phyloP scores from a whole-genome alignment of 2,888 invertebrate genomes.

The Dusona sp. region DNA sequence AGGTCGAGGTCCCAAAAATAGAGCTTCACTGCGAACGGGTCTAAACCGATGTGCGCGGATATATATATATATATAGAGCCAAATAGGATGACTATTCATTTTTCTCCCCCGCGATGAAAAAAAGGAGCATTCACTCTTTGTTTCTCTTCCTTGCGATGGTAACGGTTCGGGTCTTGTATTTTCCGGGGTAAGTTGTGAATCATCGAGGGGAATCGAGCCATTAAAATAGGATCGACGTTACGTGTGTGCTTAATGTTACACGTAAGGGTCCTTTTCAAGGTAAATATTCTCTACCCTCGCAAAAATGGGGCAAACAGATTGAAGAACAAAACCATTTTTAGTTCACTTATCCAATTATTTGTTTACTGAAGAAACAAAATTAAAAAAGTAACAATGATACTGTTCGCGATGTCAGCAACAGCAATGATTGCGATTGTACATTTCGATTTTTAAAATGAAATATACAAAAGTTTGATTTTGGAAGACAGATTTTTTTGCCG shows the following conservation, averaged over 20 bases:
- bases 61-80: neutral
- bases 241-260: constrained; percentile 17
- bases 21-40: constrained; percentile 47
- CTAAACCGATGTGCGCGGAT: constrained; percentile 4
- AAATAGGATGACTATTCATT: constrained; percentile 55
- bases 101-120: constrained; percentile 50
- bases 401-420: neutral
- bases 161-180: constrained; percentile 27
- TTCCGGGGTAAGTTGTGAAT: constrained; percentile 53
- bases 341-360: neutral
- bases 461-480: no score
- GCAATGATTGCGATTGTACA: neutral
- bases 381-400: neutral
- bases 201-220: constrained; percentile 54
- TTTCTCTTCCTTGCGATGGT: neutral
- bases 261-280: neutral
- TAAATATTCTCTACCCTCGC: neutral
- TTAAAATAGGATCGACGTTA: constrained; percentile 48
- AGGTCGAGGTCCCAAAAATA: constrained; percentile 74
- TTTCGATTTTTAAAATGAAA: neutral
- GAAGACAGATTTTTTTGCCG: neutral
- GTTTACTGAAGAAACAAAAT: neutral
- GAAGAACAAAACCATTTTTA: neutral
- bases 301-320: neutral
- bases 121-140: constrained; percentile 29